Base-by-base conservation (phyloP, 2,888 invertebrate genomes). In the Podotricha telesiphe region DNA sequence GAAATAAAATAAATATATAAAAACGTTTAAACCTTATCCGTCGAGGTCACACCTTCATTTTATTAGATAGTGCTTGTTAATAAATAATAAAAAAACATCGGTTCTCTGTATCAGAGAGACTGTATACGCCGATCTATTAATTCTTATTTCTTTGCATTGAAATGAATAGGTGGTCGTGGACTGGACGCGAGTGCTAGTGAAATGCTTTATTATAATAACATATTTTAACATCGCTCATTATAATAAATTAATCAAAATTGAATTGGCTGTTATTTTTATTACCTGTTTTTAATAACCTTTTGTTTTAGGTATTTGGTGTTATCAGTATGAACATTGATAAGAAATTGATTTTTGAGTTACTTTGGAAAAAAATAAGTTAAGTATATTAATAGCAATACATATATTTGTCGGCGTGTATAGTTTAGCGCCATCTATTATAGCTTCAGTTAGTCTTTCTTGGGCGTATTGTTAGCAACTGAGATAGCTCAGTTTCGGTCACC, bases 211-310 rank as follows among this genome's bases (percentile, higher is more conserved):
- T 87, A 87, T 92, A 83, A 84, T 86, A 89, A 91, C 86, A 87
- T 91, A 91, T 91, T 92, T 91, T 93, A 93, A 93, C 93, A 93
- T 92, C 92, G 92, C 93, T 93, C 93, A 91, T 91, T 88, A 91
- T 88, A 92, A 91, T 92, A 93, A 93, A 93, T 93, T 92, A 93
- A 93, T 93, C 91, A 84, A 91, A 92, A 90, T 89, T 89, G 85
- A 81, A 67, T 74, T 61, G 79, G 34, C n/a, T 83, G 85, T 79
- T 73, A 77, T 79, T 78, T 73, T 17, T 37, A 50, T 34, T 51
- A 34, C 45, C 20, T 28, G 10, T 59, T 45, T 10, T 22, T 42
- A 42, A 8, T 42, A 4, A 6, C 28, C 6, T 56, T 58, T 15
- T 42, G 37, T 20, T 40, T 19, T 8, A 20, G 17, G 17, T 13